Base-by-base conservation (phyloP, 1,140 invertebrate genomes). In the Hylyphantes graminicola region DNA sequence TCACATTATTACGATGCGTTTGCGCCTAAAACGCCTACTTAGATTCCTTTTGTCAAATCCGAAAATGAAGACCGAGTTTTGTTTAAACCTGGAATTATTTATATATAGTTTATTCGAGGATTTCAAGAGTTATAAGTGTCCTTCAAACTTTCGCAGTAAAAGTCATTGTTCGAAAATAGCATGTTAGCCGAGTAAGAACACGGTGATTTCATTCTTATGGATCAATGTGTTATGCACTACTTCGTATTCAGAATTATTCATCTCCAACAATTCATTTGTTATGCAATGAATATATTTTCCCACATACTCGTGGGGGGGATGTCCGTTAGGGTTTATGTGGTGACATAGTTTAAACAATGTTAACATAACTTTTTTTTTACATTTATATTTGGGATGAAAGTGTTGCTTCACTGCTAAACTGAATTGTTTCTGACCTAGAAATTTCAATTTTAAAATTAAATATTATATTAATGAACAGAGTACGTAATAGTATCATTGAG, bases 161-260 rank as follows among this genome's bases (percentile, higher is more conserved):
- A 74, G 55, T 57, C 53, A 74, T 74, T 74, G 72, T 74, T 57
- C 57, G 13, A 19, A 48, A 57, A 35, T 17, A 35, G 21, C 12
- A 55, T 35, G 17, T 59, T 50, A 59, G 7, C 7, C 17, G 13
- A 15, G 8, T 35, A 57, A 57, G 54, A 15, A 57, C 35, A 57
- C 19, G 53, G 17, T 19, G 17, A 11, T 35, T 59, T 74, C 55
- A 17, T 21, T 57, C 53, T 15, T 17, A 54, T 7, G 13, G 12
- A 12, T 8, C 6, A 7, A 17, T 15, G 11, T 70, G 48, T 50
- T 11, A 8, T 10, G 67, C 67, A 70, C 67, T 53, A 70, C 68
- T 48, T 72, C n/a, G 53, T 54, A 53, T 21, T 48, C 13, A 72
- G 50, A 72, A 51, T 70, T 70, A 70, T 70, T 70, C 67, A 70